Evolutionary conservation across 1,140 invertebrate species (phyloP).

Genomic region (Metopolophium dirhodum): DNA sequence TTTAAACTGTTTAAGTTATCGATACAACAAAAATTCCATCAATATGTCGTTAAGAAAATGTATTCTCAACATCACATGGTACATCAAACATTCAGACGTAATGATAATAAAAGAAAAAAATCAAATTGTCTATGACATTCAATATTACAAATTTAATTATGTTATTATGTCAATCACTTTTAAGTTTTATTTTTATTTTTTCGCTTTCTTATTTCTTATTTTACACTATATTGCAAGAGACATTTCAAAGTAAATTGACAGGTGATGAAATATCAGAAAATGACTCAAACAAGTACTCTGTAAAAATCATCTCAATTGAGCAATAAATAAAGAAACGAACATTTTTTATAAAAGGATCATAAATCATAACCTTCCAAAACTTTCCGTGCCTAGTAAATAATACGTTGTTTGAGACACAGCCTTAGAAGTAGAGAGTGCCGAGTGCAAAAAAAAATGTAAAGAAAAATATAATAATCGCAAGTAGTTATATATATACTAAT

Average conservation of each 20-base stretch:
- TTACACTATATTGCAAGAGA: neutral
- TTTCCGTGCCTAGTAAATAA: constrained; percentile 36
- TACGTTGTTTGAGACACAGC: neutral
- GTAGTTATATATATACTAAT: no score
- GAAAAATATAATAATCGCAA: neutral
- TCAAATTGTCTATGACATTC: neutral
- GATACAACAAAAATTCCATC: neutral
- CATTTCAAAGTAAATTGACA: constrained; percentile 22
- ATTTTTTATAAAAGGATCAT: neutral
- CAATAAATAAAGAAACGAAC: neutral
- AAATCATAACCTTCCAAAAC: constrained; percentile 25
- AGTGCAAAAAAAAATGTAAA: neutral
- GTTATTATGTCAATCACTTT: neutral
- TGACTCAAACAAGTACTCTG: neutral
- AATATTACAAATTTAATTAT: neutral
- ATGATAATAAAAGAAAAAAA: neutral
- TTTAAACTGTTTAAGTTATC: neutral
- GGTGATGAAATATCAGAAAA: neutral
- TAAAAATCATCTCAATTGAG: constrained; percentile 31
- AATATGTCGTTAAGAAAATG: neutral
- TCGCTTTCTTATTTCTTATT: neutral
- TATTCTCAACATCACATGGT: neutral
- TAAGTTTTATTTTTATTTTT: neutral
- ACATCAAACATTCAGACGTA: neutral
- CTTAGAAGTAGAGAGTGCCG: neutral